Evolutionary conservation across 2,888 invertebrate species (phyloP).

Genomic region (Spodoptera picta): DNA sequence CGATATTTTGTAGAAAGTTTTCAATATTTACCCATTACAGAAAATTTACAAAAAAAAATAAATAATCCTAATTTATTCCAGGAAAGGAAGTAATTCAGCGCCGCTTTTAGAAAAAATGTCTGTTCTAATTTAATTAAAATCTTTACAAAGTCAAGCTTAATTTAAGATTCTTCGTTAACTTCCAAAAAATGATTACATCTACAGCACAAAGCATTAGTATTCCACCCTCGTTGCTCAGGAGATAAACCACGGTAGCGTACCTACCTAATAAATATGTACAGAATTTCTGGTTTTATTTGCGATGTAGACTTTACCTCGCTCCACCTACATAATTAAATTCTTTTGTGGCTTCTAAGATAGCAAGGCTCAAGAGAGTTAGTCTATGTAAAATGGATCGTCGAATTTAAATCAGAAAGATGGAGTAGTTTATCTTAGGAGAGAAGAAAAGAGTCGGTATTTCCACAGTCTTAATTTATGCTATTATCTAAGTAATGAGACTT

Average conservation of each 20-base stretch:
- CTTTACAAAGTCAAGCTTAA: constrained; percentile 32
- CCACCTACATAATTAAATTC: constrained; percentile 59
- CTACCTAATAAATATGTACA: constrained; percentile 50
- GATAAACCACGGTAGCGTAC: constrained; percentile 40
- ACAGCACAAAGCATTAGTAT: constrained; percentile 44
- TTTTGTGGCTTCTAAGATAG: constrained; percentile 51
- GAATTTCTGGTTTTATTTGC: constrained; percentile 55
- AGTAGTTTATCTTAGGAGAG: constrained; percentile 22
- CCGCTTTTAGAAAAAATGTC: constrained; percentile 17
- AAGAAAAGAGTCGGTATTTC: not conserved
- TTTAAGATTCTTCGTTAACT: constrained; percentile 43
- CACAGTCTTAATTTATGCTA: too few relatives aligned
- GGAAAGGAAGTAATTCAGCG: constrained; percentile 7
- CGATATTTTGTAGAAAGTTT: too few relatives aligned
- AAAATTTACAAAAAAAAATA: not conserved
- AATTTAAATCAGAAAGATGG: constrained; percentile 29
- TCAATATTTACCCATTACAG: not conserved
- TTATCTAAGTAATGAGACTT: too few relatives aligned
- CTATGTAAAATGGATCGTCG: constrained; percentile 22
- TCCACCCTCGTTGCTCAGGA: constrained; percentile 30
- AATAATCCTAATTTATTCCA: not conserved
- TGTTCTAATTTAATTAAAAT: constrained; percentile 43
- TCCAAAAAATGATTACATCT: constrained; percentile 52
- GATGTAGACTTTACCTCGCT: constrained; percentile 41
- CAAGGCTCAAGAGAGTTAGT: constrained; percentile 31